Evolutionary conservation across 2,888 invertebrate species (phyloP), one percentile per base, ranked within the genome.

Genomic region (Emmelina monodactyla): DNA sequence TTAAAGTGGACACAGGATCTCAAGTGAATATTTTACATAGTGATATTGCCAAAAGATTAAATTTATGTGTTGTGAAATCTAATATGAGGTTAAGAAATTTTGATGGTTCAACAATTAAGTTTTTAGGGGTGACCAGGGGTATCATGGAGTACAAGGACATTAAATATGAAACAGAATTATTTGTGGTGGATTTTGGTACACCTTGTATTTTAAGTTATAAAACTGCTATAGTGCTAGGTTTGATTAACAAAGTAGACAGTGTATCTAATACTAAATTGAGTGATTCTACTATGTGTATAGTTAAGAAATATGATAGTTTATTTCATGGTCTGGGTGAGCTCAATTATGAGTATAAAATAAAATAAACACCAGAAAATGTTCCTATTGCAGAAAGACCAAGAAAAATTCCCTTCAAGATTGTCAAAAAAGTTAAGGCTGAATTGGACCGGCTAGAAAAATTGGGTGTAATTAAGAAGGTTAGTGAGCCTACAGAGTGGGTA

Each of bases 381-480:
- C 33, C 39, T 2, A 19, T 25, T 3, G 35, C 40, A 4, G 38
- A 37, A 16, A 30, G 28, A 14, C 29, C 38, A n/a, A 30, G 39
- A 3, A 22, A 37, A n/a, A 9, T 39, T n/a, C 40, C 40, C n/a
- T 31, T 38, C n/a, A 32, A 19, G 2, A 32, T 42, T 2, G 29
- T 25, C 10, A 16, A 35, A n/a, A 14, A 22, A 3, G 25, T 39
- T 11, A 39, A 39, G 30, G 25, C 28, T 13, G 38, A 43, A 28
- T 25, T 43, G 16, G 16, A 33, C 15, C 28, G 33, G 32, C 32
- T 43, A 32, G 36, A 31, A 30, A 19, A 34, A 14, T 30, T 38
- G 9, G 34, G 34, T 1, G 37, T 43, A n/a, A 43, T 43, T 16
- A 31, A 22, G 2, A 36, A 36, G 13, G 36, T 28, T n/a, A 16